Evolutionary conservation across 1,140 invertebrate species (phyloP).

Genomic region (Eupristina koningsbergeri): DNA sequence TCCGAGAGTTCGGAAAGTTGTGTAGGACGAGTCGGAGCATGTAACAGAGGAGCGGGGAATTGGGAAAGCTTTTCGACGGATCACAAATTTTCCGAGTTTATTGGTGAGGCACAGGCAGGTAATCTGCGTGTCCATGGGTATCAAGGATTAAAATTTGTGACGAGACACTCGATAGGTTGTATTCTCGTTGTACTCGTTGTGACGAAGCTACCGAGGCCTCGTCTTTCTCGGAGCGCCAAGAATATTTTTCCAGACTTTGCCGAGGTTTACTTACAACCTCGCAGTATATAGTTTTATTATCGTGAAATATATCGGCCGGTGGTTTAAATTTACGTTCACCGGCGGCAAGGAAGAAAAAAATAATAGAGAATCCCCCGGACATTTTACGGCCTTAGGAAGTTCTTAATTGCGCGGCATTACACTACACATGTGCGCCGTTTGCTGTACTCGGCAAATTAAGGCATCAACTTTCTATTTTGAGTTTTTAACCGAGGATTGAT

Average conservation of each 20-base stretch:
- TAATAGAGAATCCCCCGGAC: background rate
- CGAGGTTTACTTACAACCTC: background rate
- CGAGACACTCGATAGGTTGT: background rate
- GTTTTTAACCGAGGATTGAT: conserved; percentile 37
- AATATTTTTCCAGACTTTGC: background rate
- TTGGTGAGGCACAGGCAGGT: too few species aligned
- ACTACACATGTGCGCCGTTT: background rate
- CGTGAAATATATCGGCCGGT: conserved; percentile 3
- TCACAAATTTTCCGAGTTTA: too few species aligned
- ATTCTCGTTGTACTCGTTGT: too few species aligned
- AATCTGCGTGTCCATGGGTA: background rate
- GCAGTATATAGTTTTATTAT: conserved; percentile 1
- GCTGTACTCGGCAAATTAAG: background rate
- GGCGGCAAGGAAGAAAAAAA: background rate
- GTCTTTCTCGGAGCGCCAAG: background rate
- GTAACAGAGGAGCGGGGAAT: too few species aligned
- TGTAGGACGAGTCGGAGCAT: too few species aligned
- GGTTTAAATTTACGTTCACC: background rate
- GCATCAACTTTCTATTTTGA: conserved; percentile 47
- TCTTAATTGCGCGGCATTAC: conserved; percentile 26
- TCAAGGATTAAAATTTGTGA: background rate
- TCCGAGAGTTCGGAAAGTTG: too few species aligned
- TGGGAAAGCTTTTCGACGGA: too few species aligned
- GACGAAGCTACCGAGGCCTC: background rate
- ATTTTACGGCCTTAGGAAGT: conserved; percentile 29